These are phyloP conservation scores for Argopecten irradians DNA, from an alignment of 1,140 invertebrate genomes.

Conservation along the genomic window DNA sequence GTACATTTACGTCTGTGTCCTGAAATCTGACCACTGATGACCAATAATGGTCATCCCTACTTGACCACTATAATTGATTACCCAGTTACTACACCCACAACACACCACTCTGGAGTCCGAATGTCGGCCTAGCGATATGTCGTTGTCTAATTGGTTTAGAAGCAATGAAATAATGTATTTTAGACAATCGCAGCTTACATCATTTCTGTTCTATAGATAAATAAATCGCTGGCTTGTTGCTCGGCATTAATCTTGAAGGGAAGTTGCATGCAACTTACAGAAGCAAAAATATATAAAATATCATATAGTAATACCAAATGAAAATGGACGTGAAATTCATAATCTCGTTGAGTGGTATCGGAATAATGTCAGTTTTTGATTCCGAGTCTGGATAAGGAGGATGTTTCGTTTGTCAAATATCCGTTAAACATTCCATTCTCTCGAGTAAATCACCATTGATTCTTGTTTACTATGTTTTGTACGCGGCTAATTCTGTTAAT, in stretches of 20 bases:
- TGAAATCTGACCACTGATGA: background rate
- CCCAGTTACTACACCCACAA: too few species aligned
- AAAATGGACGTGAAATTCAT: background rate
- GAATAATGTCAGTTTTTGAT: background rate
- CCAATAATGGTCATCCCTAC: background rate
- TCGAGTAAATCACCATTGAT: background rate
- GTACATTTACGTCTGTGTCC: background rate
- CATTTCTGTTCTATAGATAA: background rate
- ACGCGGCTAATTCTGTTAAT: background rate
- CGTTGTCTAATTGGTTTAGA: background rate
- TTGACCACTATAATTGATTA: background rate
- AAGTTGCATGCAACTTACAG: background rate
- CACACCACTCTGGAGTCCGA: background rate
- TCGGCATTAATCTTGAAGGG: background rate
- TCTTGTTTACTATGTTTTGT: background rate
- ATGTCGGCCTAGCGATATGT: background rate
- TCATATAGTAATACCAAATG: background rate
- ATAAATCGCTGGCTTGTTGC: background rate
- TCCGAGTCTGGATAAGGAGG: background rate
- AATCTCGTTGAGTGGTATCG: background rate
- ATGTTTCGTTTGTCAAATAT: background rate
- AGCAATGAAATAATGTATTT: background rate
- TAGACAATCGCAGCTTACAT: background rate
- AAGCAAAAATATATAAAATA: background rate
- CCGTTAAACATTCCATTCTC: background rate